Evolutionary conservation across 2,888 invertebrate species (phyloP), one percentile per base, ranked within the genome.

Genomic region (Onthophagus sagittarius): DNA sequence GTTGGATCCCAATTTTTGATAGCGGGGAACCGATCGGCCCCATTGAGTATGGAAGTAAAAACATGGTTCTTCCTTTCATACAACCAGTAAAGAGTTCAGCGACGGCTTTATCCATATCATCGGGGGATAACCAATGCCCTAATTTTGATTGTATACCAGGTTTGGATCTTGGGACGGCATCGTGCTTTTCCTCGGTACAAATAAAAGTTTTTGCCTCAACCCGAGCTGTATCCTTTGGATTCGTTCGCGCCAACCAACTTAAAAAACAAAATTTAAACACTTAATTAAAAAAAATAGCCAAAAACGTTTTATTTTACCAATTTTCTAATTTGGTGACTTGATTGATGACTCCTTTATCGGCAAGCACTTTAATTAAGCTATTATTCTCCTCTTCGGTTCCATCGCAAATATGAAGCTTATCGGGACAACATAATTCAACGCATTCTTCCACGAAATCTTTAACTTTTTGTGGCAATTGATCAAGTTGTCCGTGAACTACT

Each of bases 21-120:
- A 99, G 87, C 0, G 97, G 94, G 0, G 98, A 97, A 0, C 96
- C 95, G 5, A 99, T 90, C 0, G 99, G 99, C 3, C 99, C 99
- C 99, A 99, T 99, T 77, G 97, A 97, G 88, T 97, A 99, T 15
- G 99, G 98, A 74, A 99, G 94, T 76, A 99, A 94, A 86, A 97
- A 99, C 98, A 99, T 98, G 0, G 97, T 98, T 75, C 98, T 93
- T 71, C 94, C 94, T 90, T 86, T 89, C 78, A 78, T 78, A 73
- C 77, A 77, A 64, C 96, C 96, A 0, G 95, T 95, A 85, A 98
- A 98, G 69, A 98, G 89, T 62, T 94, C 92, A 63, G 90, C 86
- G 3, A 98, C 90, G 0, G 94, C 95, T 71, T 88, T 87, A 71
- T 95, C 92, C 88, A 97, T 93, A 78, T 96, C 93, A 9, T 86